These are phyloP conservation scores for Drosophila gaucha DNA, from an alignment of 2,888 invertebrate species.

Conservation along the genomic window DNA sequence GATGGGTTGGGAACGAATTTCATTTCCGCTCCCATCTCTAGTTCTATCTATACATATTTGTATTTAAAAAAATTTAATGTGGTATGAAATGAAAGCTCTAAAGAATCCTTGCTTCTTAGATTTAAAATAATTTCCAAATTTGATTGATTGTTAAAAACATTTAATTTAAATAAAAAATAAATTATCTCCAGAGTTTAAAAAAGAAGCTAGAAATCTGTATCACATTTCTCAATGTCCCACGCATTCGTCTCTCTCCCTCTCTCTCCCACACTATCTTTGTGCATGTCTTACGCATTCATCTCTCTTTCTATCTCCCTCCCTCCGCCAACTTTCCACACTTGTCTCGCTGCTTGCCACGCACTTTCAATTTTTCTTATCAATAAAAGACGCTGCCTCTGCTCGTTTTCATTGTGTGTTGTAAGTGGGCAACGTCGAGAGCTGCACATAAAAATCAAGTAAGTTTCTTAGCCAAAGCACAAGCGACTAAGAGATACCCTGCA, in stretches of 20 bases:
- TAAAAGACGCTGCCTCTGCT: slow-evolving; percentile 46
- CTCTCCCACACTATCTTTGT: neutral
- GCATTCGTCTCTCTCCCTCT: neutral
- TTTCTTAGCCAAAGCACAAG: neutral
- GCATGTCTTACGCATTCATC: neutral
- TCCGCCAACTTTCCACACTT: slow-evolving; percentile 20
- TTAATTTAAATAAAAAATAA: slow-evolving; percentile 5
- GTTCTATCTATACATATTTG: too few species aligned
- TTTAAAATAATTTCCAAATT: neutral
- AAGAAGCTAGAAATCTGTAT: slow-evolving; percentile 7
- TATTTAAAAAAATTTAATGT: too few species aligned
- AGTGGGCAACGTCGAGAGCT: slow-evolving; percentile 54
- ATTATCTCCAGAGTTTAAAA: neutral
- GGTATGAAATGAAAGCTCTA: too few species aligned
- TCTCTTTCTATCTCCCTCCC: neutral
- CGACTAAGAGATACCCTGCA: neutral
- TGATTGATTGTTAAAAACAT: neutral
- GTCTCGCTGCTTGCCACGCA: slow-evolving; percentile 52
- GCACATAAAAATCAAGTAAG: slow-evolving; percentile 4
- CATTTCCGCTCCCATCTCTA: too few species aligned
- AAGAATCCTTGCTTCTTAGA: too few species aligned
- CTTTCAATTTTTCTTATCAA: slow-evolving; percentile 75
- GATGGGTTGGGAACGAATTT: too few species aligned
- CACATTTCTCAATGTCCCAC: slow-evolving; percentile 3
- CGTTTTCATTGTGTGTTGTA: slow-evolving; percentile 58